phyloP scores from a whole-genome alignment of 2,797 vertebrate species.

The Onychomys torridus region DNA sequence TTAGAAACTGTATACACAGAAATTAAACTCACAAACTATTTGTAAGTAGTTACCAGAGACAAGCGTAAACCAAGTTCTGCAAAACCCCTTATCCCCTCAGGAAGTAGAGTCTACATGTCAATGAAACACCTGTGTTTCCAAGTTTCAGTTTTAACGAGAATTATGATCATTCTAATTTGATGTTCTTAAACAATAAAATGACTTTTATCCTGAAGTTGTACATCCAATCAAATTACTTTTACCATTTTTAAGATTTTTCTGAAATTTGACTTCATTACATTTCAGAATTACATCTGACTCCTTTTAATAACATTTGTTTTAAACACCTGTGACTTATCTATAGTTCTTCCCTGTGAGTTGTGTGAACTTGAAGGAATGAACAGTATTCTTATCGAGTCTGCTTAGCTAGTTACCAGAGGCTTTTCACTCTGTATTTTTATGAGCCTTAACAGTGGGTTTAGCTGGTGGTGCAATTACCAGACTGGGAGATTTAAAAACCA shows the following conservation, averaged over 20 bases:
- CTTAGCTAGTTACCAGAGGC: conserved; percentile 24
- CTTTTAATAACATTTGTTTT: conserved; percentile 14
- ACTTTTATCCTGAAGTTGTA: not conserved
- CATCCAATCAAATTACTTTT: not conserved
- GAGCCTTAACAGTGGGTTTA: conserved; percentile 21
- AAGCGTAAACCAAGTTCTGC: not conserved
- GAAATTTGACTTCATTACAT: not conserved
- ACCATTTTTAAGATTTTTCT: not conserved
- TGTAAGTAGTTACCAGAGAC: conserved; percentile 7
- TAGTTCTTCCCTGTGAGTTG: not conserved
- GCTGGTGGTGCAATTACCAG: not conserved
- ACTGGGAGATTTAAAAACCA: conserved; percentile 4
- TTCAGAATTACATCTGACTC: conserved; percentile 33
- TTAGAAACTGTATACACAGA: not conserved
- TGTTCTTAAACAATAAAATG: not conserved
- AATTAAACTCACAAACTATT: not conserved
- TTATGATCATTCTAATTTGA: not conserved
- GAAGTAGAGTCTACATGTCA: not conserved
- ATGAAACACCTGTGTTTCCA: not conserved
- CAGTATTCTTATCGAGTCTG: not conserved
- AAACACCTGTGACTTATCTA: not conserved
- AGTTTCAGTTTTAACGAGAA: not conserved
- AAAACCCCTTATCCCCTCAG: rapidly evolving
- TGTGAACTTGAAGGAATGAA: conserved; percentile 31
- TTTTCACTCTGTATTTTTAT: conserved; percentile 59